These are phyloP conservation scores for Hetaerina titia DNA, from an alignment of 2,888 invertebrate genomes.

Conservation along the genomic window DNA sequence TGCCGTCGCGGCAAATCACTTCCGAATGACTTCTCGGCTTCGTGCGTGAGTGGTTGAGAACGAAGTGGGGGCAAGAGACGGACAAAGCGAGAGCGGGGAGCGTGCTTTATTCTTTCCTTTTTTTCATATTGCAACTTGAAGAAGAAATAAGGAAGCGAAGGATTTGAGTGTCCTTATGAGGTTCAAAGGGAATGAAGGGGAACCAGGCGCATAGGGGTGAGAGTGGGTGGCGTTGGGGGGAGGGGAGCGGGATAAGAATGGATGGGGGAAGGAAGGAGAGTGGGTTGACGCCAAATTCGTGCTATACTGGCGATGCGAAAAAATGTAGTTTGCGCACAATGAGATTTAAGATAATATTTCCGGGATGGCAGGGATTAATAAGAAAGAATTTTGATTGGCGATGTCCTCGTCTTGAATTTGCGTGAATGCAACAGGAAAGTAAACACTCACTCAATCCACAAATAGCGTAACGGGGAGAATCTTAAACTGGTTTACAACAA, in stretches of 20 bases:
- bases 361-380: no score
- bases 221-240: not conserved
- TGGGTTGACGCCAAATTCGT: not conserved
- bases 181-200: not conserved
- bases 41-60: not conserved
- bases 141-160: not conserved
- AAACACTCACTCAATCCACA: no score
- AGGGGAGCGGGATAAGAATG: not conserved
- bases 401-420: no score
- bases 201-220: not conserved
- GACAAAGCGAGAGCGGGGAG: not conserved
- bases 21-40: not conserved
- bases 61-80: not conserved
- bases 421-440: no score
- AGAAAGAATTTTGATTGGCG: no score
- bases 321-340: no score
- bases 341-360: no score
- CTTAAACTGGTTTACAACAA: no score
- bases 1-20: not conserved
- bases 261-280: not conserved
- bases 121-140: conserved; percentile 9
- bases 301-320: no score
- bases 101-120: not conserved
- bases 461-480: no score
- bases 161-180: not conserved